Percentiles rank a stretch among this genome's conserved stretches.
Evolutionary conservation across 2,888 invertebrate genomes (phyloP).

Genomic region (Lapara coniferarum): DNA sequence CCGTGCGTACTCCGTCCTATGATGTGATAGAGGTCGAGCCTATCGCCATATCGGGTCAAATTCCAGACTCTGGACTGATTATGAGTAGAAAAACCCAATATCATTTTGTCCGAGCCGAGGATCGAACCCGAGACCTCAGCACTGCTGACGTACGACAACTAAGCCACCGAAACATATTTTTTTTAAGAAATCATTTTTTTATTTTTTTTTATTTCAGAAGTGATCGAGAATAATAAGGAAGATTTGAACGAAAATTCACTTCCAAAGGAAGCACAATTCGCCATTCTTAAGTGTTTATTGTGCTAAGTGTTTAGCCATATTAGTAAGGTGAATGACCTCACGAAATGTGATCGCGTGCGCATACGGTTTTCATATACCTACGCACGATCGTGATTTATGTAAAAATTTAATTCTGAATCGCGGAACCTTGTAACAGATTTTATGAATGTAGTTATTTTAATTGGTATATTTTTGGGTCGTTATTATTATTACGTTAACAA

Average conservation of each 20-base stretch:
- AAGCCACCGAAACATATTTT: too few relatives aligned
- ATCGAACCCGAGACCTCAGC: too few relatives aligned
- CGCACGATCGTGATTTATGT: constrained; percentile 12
- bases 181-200: too few relatives aligned
- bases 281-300: constrained; percentile 58
- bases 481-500: not conserved
- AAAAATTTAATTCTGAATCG: constrained; percentile 28
- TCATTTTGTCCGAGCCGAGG: too few relatives aligned
- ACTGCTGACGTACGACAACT: too few relatives aligned
- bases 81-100: too few relatives aligned
- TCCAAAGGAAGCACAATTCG: constrained; percentile 49
- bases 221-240: too few relatives aligned
- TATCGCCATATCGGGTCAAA: too few relatives aligned
- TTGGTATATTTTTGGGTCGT: not conserved
- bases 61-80: too few relatives aligned
- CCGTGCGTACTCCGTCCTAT: too few relatives aligned
- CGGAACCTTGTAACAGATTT: constrained; percentile 5
- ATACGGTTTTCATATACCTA: constrained; percentile 29
- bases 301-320: constrained; percentile 47
- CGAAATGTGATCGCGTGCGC: constrained; percentile 58
- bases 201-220: not conserved
- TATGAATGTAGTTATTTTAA: not conserved
- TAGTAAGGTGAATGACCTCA: constrained; percentile 56
- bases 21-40: too few relatives aligned
- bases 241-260: not conserved